A percentile compares a stretch with the other conserved stretches of the same genome.
Conservation (phyloP, 2,888 invertebrate species). For the Empis livida region DNA sequence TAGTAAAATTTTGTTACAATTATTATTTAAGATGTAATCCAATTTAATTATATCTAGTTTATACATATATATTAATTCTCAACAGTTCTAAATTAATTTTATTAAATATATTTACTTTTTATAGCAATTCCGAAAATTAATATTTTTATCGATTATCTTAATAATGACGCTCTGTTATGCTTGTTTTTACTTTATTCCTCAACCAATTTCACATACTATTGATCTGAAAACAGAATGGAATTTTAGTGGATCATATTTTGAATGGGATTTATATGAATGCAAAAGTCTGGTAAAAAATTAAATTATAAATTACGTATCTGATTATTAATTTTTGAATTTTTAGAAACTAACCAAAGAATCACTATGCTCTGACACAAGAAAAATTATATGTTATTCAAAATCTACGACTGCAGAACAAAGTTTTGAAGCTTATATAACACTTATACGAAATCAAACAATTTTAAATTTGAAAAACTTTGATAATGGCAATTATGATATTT, state of each 20-base stretch:
- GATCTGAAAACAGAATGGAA: slow-evolving; percentile 17
- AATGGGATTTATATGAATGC: slow-evolving; percentile 13
- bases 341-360: too few relatives aligned
- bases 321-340: too few relatives aligned
- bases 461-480: too few relatives aligned
- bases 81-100: background rate
- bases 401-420: too few relatives aligned
- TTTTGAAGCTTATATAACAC: too few relatives aligned
- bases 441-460: too few relatives aligned
- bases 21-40: too few relatives aligned
- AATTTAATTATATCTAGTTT: too few relatives aligned
- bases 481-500: too few relatives aligned
- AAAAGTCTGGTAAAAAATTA: slow-evolving; percentile 14
- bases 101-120: background rate
- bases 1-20: slow-evolving; percentile 16
- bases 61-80: too few relatives aligned
- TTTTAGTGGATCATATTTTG: slow-evolving; percentile 12
- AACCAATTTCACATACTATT: slow-evolving; percentile 19
- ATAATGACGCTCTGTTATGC: slow-evolving; percentile 54
- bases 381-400: too few relatives aligned
- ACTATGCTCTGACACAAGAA: too few relatives aligned
- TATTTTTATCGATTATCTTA: slow-evolving; percentile 54
- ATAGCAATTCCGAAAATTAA: slow-evolving; percentile 44
- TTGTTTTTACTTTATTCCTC: slow-evolving; percentile 55
- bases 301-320: background rate